Conservation (phyloP, 2,797 vertebrate species). For the Hafferia zeledoni region DNA sequence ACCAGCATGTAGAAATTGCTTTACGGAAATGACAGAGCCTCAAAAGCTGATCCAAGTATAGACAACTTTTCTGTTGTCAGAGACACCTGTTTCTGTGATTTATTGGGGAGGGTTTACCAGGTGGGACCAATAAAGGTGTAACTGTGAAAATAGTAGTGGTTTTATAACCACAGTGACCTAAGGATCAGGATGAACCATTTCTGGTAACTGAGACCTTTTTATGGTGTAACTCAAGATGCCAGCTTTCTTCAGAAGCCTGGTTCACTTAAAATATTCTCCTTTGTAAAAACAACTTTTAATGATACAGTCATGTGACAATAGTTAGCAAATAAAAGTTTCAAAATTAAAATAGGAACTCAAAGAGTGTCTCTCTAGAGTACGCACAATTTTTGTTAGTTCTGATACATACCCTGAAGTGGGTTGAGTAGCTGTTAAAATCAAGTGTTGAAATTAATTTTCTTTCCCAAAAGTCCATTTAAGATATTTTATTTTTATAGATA, state of each 20-base stretch:
- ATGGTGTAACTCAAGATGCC: neutral
- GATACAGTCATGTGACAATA: neutral
- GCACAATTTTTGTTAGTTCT: neutral
- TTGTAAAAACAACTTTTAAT: neutral
- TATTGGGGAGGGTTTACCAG: neutral
- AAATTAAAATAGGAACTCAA: neutral
- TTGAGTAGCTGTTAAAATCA: neutral
- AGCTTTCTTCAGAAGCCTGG: neutral
- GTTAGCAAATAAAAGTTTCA: neutral
- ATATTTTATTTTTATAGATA: neutral
- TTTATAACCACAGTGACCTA: neutral
- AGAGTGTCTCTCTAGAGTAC: neutral
- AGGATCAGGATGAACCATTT: neutral
- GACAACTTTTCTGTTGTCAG: neutral
- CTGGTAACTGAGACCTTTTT: neutral
- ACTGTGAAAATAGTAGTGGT: neutral
- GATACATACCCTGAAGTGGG: neutral
- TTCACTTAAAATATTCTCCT: neutral
- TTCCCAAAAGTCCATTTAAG: neutral
- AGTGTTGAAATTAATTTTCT: neutral
- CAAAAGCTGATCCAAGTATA: neutral
- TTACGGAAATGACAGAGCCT: neutral
- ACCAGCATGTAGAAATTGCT: neutral
- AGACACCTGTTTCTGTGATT: neutral
- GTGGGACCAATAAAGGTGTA: neutral